Evolutionary conservation across 2,888 invertebrate species (phyloP), one percentile per base, ranked within the genome.

Genomic region (Cheilosia scutellata): DNA sequence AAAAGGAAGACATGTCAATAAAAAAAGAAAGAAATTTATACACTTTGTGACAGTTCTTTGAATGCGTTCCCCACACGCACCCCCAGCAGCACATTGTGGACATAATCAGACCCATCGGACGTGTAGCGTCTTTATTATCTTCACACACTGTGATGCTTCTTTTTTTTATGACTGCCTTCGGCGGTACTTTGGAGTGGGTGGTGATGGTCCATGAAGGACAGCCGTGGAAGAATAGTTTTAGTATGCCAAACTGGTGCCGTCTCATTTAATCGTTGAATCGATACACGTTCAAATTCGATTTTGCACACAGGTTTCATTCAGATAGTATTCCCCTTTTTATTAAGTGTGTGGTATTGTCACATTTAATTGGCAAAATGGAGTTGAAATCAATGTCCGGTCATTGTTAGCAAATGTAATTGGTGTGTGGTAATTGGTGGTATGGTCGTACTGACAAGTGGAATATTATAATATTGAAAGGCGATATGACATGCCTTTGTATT

Each of bases 211-310:
- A 33, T 77, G 66, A 74, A 72, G 44, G 44, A 63, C 44, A 63
- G 44, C 40, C 76, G 40, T 82, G 2, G n/a, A 65, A 76, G 70
- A 74, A 82, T 82, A 82, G 82, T 87, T 87, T 82, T 87, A 82
- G 87, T 87, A 87, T 87, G 82, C 87, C 77, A 71, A 78, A 78
- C 77, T 86, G 87, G 80, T 88, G 89, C 88, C 87, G 88, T 89
- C 89, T 89, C 89, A 89, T 89, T 90, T 90, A 90, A 90, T 90
- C 90, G 91, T 90, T 89, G 88, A 89, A 89, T 83, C 77, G 72
- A 76, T 83, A 76, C 79, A 79, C 71, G 84, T 78, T 79, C 83
- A 68, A 83, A 83, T 87, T 83, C 88, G 90, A 90, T 91, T 90
- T 82, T 74, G 74, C 31, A 65, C 68, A 70, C 78, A 72, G 58